Evolutionary conservation across 2,888 invertebrate species (phyloP).

Genomic region (Mythimna lalbum): DNA sequence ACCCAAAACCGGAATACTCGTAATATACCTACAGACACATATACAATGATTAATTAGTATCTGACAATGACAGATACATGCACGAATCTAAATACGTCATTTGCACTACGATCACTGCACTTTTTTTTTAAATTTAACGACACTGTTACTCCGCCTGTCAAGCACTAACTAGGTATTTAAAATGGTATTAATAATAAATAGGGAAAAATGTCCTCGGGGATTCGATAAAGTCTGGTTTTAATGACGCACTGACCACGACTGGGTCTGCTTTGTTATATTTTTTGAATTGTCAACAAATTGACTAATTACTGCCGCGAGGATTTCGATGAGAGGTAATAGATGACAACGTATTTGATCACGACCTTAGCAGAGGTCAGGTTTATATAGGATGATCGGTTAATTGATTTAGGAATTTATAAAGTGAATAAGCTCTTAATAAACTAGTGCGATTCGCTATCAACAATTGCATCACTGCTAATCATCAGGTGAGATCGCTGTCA

Average conservation of each 20-base stretch:
- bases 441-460: too few species aligned
- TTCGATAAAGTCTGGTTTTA: constrained; percentile 41
- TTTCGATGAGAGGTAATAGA: constrained; percentile 78
- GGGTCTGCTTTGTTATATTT: constrained; percentile 44
- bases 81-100: constrained; percentile 8
- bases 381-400: constrained; percentile 56
- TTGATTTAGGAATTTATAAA: background rate
- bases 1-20: background rate
- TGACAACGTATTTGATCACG: constrained; percentile 63
- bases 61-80: constrained; percentile 28
- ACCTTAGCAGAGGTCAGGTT: constrained; percentile 51
- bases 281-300: constrained; percentile 67
- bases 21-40: background rate
- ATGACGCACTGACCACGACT: constrained; percentile 42
- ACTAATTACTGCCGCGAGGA: constrained; percentile 75
- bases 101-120: constrained; percentile 32
- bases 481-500: too few species aligned
- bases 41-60: constrained; percentile 31
- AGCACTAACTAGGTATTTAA: constrained; percentile 2
- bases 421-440: too few species aligned
- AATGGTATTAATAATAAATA: constrained; percentile 16
- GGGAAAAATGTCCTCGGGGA: constrained; percentile 52
- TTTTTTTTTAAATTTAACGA: background rate
- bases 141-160: constrained; percentile 12
- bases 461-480: too few species aligned